phyloP scores from a whole-genome alignment of 2,888 invertebrate species.

The Leuctra nigra region DNA sequence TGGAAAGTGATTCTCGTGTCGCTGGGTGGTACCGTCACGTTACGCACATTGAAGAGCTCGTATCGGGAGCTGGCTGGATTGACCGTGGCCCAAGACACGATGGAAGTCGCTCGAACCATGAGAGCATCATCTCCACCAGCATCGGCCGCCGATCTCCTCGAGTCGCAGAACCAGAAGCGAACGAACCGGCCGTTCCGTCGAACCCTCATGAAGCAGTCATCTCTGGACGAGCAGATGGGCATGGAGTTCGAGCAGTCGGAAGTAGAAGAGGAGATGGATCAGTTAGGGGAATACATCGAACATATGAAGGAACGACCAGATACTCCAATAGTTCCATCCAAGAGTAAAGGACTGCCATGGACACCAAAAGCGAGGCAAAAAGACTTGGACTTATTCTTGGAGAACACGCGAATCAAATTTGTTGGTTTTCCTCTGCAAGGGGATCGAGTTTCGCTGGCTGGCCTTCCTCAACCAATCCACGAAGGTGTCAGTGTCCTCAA shows the following conservation, averaged over 20 bases:
- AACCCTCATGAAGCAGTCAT: slow-evolving; percentile 83
- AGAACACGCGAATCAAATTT: slow-evolving; percentile 89
- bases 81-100: slow-evolving; percentile 73
- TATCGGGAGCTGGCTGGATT: slow-evolving; percentile 65
- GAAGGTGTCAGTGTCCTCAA: slow-evolving; percentile 89
- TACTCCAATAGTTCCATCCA: slow-evolving; percentile 37
- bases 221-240: slow-evolving; percentile 74
- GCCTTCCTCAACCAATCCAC: slow-evolving; percentile 93
- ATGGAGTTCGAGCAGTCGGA: slow-evolving; percentile 52
- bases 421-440: slow-evolving; percentile 83
- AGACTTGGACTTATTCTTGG: slow-evolving; percentile 88
- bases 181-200: slow-evolving; percentile 64
- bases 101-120: slow-evolving; percentile 91
- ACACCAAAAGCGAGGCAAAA: slow-evolving; percentile 90
- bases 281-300: slow-evolving; percentile 4
- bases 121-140: slow-evolving; percentile 92
- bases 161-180: slow-evolving; percentile 74
- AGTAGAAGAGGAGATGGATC: slow-evolving; percentile 33
- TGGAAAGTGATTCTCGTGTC: slow-evolving; percentile 94
- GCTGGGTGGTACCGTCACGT: slow-evolving; percentile 81
- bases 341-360: slow-evolving; percentile 74
- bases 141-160: slow-evolving; percentile 81
- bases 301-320: slow-evolving; percentile 39
- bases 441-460: slow-evolving; percentile 85
- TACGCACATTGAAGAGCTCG: slow-evolving; percentile 68